Evolutionary conservation across 2,888 invertebrate species (phyloP).

Genomic region (Diaphora mendica): DNA sequence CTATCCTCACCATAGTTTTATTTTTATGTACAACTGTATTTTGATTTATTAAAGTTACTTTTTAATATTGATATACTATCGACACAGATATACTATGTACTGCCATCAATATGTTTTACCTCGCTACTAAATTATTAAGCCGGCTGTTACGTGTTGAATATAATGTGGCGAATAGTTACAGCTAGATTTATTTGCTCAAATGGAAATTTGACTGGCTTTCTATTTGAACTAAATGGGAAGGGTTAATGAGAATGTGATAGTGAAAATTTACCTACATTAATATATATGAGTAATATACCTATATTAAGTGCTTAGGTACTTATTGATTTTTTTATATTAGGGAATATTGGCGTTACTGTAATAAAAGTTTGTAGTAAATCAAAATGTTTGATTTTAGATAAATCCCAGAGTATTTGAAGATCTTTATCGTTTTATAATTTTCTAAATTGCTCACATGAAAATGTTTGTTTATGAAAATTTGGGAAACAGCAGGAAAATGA

Average conservation of each 20-base stretch:
- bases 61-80: no score
- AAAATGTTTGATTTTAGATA: no score
- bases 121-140: not conserved
- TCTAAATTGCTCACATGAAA: no score
- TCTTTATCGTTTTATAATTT: no score
- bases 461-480: not conserved
- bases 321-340: not conserved
- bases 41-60: no score
- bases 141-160: not conserved
- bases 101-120: no score
- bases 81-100: no score
- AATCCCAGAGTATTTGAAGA: no score
- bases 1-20: no score
- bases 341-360: not conserved
- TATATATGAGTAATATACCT: not conserved
- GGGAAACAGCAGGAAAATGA: not conserved
- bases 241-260: slow-evolving; percentile 10
- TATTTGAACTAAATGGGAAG: slow-evolving; percentile 23
- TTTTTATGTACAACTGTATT: no score
- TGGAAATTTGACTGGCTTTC: slow-evolving; percentile 25
- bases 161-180: not conserved
- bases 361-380: no score
- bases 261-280: not conserved
- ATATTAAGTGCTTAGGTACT: not conserved
- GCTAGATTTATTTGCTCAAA: slow-evolving; percentile 13